These are phyloP conservation scores for Caerostris extrusa DNA, from an alignment of 1,140 invertebrate genomes.

Conservation along the genomic window DNA sequence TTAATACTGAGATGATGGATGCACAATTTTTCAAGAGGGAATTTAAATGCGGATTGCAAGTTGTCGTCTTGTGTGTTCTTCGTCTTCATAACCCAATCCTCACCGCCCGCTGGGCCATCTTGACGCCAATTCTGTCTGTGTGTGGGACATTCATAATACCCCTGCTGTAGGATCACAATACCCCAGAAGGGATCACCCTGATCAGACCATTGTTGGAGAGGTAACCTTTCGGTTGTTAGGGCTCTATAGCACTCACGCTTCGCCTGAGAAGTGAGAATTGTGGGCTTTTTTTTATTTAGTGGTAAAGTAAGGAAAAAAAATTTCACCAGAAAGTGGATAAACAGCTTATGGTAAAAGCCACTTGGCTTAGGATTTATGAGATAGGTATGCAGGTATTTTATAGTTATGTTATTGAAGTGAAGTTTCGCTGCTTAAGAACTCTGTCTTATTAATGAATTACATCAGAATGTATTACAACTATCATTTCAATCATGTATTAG, in stretches of 20 bases:
- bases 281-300: not conserved
- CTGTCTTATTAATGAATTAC: too few relatives aligned
- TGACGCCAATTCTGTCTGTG: conserved; percentile 11
- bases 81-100: not conserved
- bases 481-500: too few relatives aligned
- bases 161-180: not conserved
- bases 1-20: conserved; percentile 50
- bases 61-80: conserved; percentile 54
- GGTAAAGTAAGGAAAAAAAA: not conserved
- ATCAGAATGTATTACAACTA: too few relatives aligned
- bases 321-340: not conserved
- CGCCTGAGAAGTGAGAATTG: not conserved
- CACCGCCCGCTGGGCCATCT: not conserved
- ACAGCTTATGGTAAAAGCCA: too few relatives aligned
- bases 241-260: conserved; percentile 14
- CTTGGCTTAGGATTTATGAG: too few relatives aligned
- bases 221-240: not conserved
- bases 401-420: too few relatives aligned
- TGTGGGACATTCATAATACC: conserved; percentile 16
- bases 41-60: conserved; percentile 19
- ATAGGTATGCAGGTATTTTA: too few relatives aligned
- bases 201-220: conserved; percentile 35
- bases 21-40: conserved; percentile 59
- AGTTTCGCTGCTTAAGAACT: too few relatives aligned
- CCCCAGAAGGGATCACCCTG: not conserved